phyloP scores from a whole-genome alignment of 92 coral and sea anemone genomes.

The Epizoanthus ramosus region DNA sequence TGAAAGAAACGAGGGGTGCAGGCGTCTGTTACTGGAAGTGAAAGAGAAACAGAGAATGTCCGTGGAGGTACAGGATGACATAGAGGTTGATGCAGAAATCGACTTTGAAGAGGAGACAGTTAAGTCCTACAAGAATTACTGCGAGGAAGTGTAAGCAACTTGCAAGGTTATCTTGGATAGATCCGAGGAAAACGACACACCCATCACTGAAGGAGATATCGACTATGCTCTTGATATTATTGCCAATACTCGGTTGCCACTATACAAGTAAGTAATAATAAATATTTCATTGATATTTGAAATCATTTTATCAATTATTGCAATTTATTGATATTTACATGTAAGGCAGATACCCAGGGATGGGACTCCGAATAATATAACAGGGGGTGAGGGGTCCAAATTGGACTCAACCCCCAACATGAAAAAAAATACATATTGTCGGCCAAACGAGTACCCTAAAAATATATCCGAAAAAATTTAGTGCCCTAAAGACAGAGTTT shows the following conservation, averaged over 20 bases:
- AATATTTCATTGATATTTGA: no score
- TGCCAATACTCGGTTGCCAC: constrained; percentile 4
- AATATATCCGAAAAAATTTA: no score
- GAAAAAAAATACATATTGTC: no score
- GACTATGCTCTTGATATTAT: neutral
- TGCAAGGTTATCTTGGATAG: constrained; percentile 31
- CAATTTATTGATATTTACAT: no score
- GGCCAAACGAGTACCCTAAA: no score
- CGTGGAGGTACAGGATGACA: constrained; percentile 39
- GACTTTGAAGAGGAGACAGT: constrained; percentile 42
- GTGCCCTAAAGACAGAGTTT: no score
- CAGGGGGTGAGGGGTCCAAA: no score
- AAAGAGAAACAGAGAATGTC: constrained; percentile 38
- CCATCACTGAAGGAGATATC: neutral
- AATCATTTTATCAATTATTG: no score
- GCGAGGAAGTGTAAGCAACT: neutral
- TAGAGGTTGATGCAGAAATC: constrained; percentile 30
- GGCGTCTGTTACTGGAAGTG: constrained; percentile 43
- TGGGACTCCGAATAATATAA: no score
- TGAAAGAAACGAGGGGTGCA: constrained; percentile 32
- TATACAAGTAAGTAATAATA: constrained; percentile 4
- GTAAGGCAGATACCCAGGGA: no score
- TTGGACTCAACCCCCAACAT: no score
- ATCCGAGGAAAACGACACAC: neutral
- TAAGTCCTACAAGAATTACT: constrained; percentile 21